A percentile compares a stretch with the other conserved stretches of the same genome.
phyloP scores from a whole-genome alignment of 2,113 vertebrate genomes.

The Lichenostomus cassidix region DNA sequence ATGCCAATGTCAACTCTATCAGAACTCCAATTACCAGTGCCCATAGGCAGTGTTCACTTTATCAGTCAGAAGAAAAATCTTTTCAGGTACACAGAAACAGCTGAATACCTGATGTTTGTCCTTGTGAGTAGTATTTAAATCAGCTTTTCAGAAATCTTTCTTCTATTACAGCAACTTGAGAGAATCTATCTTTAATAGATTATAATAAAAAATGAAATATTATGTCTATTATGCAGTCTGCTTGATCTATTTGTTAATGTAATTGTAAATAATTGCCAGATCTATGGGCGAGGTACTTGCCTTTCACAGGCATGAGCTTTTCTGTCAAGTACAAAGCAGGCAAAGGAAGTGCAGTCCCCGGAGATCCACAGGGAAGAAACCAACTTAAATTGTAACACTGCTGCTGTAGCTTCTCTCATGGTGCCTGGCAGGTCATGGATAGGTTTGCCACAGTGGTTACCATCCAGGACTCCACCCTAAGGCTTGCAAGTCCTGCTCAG shows the following conservation, averaged over 20 bases:
- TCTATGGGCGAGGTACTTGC: not conserved
- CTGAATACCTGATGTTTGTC: not conserved
- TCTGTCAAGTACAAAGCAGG: not conserved
- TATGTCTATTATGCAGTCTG: not conserved
- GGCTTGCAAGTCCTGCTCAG: not conserved
- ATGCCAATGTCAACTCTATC: not conserved
- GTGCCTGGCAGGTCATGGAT: not conserved
- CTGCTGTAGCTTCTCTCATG: not conserved
- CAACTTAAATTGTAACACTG: not conserved
- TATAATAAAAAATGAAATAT: not conserved
- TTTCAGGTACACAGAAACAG: not conserved
- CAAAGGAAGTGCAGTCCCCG: not conserved
- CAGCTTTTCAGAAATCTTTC: not conserved
- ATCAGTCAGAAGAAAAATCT: not conserved
- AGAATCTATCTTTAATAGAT: not conserved
- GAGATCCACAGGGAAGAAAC: not conserved
- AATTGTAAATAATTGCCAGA: not conserved
- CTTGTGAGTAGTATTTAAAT: not conserved
- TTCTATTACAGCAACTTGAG: not conserved
- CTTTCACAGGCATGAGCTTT: not conserved
- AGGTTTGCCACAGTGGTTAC: not conserved
- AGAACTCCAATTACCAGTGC: not conserved
- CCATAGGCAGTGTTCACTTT: not conserved
- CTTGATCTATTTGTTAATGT: not conserved
- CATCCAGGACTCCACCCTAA: not conserved